Percentiles rank a stretch among this genome's conserved stretches.
Conservation (phyloP, 2,888 invertebrate species). For the Phortica okadai region DNA sequence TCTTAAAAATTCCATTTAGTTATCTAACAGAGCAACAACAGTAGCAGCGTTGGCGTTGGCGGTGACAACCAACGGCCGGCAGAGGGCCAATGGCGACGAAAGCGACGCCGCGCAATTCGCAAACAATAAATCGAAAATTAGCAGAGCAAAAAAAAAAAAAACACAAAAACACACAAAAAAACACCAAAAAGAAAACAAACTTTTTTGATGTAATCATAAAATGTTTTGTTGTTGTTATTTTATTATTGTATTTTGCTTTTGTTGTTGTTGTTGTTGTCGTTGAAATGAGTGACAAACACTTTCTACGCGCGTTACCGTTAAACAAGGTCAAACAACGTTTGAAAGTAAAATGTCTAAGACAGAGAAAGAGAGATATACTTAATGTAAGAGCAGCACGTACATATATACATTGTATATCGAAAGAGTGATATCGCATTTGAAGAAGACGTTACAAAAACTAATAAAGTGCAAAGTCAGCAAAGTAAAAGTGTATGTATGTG, state of each 20-base stretch:
- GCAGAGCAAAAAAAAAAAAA: neutral
- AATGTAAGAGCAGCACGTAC: no score
- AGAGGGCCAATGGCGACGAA: no score
- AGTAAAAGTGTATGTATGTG: neutral
- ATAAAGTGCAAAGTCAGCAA: neutral
- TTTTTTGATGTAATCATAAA: conserved; percentile 3
- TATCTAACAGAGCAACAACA: neutral
- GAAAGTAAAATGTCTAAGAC: neutral
- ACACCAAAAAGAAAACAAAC: neutral
- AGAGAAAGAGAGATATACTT: neutral
- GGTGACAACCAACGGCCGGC: no score
- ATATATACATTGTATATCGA: neutral
- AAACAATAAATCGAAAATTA: neutral
- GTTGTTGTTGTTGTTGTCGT: conserved; percentile 22
- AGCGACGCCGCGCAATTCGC: no score
- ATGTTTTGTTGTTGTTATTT: no score
- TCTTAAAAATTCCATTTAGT: conserved; percentile 18
- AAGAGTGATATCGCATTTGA: no score
- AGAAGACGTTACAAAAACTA: no score
- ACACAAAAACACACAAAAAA: neutral
- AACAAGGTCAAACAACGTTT: conserved; percentile 62
- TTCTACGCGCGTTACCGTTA: conserved; percentile 70
- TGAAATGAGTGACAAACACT: conserved; percentile 64
- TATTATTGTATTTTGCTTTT: neutral
- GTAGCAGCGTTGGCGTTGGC: neutral